phyloP scores from a whole-genome alignment of 2,113 vertebrate species.

The Cephalopterus ornatus region DNA sequence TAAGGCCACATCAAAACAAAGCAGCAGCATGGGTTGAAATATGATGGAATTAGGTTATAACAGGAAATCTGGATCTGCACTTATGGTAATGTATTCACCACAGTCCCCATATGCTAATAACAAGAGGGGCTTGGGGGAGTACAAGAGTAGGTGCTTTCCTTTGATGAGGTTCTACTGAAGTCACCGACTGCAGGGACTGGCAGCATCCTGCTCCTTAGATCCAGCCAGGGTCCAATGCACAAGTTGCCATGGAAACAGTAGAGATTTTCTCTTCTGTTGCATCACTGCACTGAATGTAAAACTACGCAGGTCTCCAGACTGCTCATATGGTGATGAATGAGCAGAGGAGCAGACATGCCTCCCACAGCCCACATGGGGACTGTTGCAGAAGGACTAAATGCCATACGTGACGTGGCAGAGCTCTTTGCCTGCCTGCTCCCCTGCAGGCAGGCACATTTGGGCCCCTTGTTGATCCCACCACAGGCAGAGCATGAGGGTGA shows the following conservation, averaged over 20 bases:
- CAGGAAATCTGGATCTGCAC: neutral
- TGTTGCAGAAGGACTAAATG: neutral
- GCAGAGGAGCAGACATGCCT: neutral
- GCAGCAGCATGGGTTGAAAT: neutral
- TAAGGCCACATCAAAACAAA: neutral
- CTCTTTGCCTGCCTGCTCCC: fast-evolving
- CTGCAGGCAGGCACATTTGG: fast-evolving
- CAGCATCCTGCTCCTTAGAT: neutral
- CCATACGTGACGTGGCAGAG: fast-evolving
- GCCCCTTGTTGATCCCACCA: fast-evolving
- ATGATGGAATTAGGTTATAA: neutral
- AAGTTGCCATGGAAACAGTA: constrained; percentile 48
- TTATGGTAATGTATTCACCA: neutral
- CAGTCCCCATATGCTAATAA: neutral
- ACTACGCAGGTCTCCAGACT: neutral
- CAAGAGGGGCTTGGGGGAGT: neutral
- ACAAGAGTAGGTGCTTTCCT: neutral
- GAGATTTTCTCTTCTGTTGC: neutral
- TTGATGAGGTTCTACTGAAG: neutral
- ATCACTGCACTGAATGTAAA: neutral
- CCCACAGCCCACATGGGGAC: fast-evolving
- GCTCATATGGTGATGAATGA: neutral
- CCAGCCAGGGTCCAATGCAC: neutral
- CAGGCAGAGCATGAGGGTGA: neutral
- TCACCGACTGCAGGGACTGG: neutral